Conservation (phyloP, 1,140 invertebrate species). For the Prorops nasuta region DNA sequence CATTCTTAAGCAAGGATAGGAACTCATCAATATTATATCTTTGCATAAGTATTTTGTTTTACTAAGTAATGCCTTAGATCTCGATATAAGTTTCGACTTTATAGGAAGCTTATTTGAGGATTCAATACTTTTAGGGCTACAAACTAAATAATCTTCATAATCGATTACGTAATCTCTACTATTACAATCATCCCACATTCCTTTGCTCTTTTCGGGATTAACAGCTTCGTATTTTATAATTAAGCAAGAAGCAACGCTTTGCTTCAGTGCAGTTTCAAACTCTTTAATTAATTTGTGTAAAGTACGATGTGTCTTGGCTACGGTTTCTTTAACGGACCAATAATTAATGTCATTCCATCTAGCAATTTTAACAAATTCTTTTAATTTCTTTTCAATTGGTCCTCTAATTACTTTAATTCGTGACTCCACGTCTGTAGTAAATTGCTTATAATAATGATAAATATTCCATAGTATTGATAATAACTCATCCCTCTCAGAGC, state of each 20-base stretch:
- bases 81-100: conserved; percentile 9
- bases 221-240: conserved; percentile 26
- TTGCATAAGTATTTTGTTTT: conserved; percentile 67
- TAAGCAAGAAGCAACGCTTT: conserved; percentile 43
- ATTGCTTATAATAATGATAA: conserved; percentile 83
- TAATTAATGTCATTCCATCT: conserved; percentile 95
- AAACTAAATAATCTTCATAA: conserved; percentile 28
- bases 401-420: conserved; percentile 66
- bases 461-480: conserved; percentile 80
- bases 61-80: conserved; percentile 48
- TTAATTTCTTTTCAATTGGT: conserved; percentile 89
- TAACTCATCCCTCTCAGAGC: conserved; percentile 57
- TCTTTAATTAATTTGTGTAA: conserved; percentile 84
- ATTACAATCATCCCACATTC: conserved; percentile 27
- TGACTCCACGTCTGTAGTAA: conserved; percentile 63
- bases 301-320: conserved; percentile 84
- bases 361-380: conserved; percentile 93
- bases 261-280: conserved; percentile 61
- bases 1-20: conserved; percentile 61
- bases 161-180: conserved; percentile 17
- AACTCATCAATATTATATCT: conserved; percentile 58
- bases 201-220: conserved; percentile 13
- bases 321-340: conserved; percentile 86
- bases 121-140: background rate
- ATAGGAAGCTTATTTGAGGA: background rate